Evolutionary conservation across 2,888 invertebrate species (phyloP).

Genomic region (Nymphalis urticae): DNA sequence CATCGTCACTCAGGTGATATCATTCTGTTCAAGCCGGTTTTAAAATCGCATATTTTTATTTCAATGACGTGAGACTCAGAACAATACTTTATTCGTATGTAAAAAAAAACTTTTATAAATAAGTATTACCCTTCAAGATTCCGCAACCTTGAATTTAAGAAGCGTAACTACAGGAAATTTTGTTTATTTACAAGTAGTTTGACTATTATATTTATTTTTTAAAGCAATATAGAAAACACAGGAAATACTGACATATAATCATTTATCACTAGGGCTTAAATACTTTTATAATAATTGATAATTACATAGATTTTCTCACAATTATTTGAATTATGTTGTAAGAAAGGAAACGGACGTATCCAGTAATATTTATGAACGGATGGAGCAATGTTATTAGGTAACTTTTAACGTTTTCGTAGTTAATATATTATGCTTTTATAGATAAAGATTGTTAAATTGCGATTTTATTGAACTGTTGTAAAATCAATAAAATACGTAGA

Average conservation of each 20-base stretch:
- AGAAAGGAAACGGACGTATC: constrained; percentile 41
- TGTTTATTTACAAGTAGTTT: background rate
- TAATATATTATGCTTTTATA: background rate
- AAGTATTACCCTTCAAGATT: background rate
- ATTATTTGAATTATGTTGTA: constrained; percentile 33
- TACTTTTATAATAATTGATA: constrained; percentile 12
- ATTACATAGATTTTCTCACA: constrained; percentile 31
- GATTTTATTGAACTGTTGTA: background rate
- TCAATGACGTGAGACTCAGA: constrained; percentile 11
- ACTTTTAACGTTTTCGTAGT: background rate
- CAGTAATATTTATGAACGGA: constrained; percentile 40
- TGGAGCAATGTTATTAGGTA: constrained; percentile 35
- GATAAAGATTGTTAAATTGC: constrained; percentile 10
- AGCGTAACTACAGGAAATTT: background rate
- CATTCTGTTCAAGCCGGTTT: constrained; percentile 20
- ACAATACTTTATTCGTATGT: background rate
- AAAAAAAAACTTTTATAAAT: background rate
- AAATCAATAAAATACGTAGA: background rate
- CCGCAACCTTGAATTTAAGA: background rate
- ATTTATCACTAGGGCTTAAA: constrained; percentile 14
- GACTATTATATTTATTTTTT: too few relatives aligned
- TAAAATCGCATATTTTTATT: constrained; percentile 13
- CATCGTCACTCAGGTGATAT: constrained; percentile 26
- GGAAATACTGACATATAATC: constrained; percentile 14
- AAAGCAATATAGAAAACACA: constrained; percentile 17